Evolutionary conservation across 2,113 vertebrate species (phyloP).

Genomic region (Gnathonemus echidnorhynchus): DNA sequence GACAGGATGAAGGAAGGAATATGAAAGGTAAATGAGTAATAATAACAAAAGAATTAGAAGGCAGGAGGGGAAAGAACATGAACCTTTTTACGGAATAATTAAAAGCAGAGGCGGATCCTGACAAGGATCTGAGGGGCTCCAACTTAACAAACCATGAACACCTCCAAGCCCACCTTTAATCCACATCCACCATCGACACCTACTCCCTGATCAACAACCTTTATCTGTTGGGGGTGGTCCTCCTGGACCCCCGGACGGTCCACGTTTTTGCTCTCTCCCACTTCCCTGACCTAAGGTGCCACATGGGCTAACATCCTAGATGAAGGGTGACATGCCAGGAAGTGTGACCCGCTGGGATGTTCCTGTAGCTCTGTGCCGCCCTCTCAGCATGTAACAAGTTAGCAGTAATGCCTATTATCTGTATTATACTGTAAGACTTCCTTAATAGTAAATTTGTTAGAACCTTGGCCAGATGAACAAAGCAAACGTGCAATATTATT

Average conservation of each 20-base stretch:
- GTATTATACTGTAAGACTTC: background rate
- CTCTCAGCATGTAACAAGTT: background rate
- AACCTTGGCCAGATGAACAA: background rate
- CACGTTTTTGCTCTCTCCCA: too few species aligned
- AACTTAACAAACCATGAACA: background rate
- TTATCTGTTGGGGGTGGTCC: too few species aligned
- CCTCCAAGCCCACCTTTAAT: too few species aligned
- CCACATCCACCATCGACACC: too few species aligned
- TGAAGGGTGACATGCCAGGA: background rate
- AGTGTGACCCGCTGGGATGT: background rate
- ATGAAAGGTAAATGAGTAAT: background rate
- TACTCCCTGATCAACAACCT: too few species aligned
- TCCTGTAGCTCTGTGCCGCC: background rate
- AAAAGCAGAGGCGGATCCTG: background rate
- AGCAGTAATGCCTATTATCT: background rate
- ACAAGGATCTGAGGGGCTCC: background rate
- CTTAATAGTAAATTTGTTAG: background rate
- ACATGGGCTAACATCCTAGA: background rate
- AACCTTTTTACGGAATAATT: background rate
- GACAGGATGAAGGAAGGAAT: background rate
- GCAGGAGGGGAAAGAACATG: background rate
- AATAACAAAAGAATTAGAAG: background rate
- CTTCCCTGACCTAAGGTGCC: background rate
- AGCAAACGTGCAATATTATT: background rate
- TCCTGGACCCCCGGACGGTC: too few species aligned